Evolutionary conservation across 2,113 vertebrate genomes (phyloP), one percentile per base, ranked within the genome.

Genomic region (Octodon degus): DNA sequence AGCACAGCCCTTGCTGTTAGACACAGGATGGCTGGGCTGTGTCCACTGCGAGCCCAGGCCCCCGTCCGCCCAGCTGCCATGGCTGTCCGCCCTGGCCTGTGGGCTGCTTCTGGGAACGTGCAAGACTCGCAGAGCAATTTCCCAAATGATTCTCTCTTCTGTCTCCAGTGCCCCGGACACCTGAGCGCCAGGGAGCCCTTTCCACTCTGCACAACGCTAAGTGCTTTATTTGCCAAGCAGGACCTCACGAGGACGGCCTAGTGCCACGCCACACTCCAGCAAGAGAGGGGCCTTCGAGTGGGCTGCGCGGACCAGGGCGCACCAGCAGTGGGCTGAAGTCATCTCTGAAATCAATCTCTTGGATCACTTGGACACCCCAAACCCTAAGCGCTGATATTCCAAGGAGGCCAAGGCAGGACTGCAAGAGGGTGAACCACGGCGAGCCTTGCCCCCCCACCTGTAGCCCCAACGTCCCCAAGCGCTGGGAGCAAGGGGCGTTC

Each of bases 231-330:
- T 14, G 13, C 43, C 19, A 4, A 5, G 6, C 25, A 30, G 40
- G 90, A 30, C 58, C 40, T 19, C 20, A 40, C 27, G 76, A 24
- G 27, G 10, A 20, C 10, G 74, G 83, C 13, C 55, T 0, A 11
- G 16, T 7, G 2, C 81, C 27, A 1, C 4, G 0, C 5, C 10
- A 25, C 8, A 7, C 11, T 30, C 20, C 1, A 1, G 30, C 7
- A 0, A 2, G 60, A 13, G 6, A 1, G 0, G 50, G 40, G 7
- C 53, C n/a, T 43, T 12, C 11, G 1, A n/a, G 32, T 0, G 34
- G 67, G 62, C 5, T 14, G 53, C 16, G n/a, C 17, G 0, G 4
- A 79, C 55, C 67, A 60, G 19, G 14, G 62, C 62, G 6, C 5
- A 53, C 12, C 27, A 8, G 32, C 1, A 10, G 9, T 5, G 17